Conservation (phyloP, 2,113 vertebrate genomes). For the Semicossyphus pulcher region DNA sequence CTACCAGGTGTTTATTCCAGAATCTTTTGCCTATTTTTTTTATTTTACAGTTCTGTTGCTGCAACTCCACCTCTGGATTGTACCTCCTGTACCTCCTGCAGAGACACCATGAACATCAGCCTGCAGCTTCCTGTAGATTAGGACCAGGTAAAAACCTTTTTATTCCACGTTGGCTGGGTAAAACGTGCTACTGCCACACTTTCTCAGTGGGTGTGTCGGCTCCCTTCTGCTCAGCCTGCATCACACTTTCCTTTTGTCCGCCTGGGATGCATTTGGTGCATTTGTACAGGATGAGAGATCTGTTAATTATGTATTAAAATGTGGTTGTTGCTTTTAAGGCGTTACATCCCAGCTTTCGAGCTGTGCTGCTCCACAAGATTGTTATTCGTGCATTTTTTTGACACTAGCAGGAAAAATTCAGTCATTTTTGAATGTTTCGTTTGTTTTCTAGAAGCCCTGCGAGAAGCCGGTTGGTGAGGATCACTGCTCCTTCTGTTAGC, state of each 20-base stretch:
- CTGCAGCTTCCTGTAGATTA: conserved; percentile 57
- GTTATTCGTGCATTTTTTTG: neutral
- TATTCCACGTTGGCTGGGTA: neutral
- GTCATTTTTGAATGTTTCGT: neutral
- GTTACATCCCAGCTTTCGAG: neutral
- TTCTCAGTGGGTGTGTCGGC: conserved; percentile 45
- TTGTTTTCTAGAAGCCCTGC: neutral
- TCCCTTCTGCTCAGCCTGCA: conserved; percentile 1
- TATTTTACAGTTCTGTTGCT: neutral
- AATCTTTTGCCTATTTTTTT: neutral
- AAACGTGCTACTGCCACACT: neutral
- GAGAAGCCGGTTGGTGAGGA: neutral
- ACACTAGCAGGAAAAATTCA: neutral
- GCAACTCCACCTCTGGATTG: neutral
- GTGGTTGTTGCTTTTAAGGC: neutral
- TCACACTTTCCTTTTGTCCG: conserved; percentile 12
- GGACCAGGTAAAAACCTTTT: conserved; percentile 43
- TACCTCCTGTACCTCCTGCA: conserved; percentile 13
- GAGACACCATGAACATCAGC: conserved; percentile 44
- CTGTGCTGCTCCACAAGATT: neutral
- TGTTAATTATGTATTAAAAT: neutral
- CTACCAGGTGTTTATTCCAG: fast-evolving
- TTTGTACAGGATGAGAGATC: neutral
- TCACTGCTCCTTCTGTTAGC: neutral
- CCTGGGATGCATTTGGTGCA: conserved; percentile 35